Evolutionary conservation across 2,888 invertebrate genomes (phyloP), one percentile per base, ranked within the genome.

Genomic region (Gasteruption jaculator): DNA sequence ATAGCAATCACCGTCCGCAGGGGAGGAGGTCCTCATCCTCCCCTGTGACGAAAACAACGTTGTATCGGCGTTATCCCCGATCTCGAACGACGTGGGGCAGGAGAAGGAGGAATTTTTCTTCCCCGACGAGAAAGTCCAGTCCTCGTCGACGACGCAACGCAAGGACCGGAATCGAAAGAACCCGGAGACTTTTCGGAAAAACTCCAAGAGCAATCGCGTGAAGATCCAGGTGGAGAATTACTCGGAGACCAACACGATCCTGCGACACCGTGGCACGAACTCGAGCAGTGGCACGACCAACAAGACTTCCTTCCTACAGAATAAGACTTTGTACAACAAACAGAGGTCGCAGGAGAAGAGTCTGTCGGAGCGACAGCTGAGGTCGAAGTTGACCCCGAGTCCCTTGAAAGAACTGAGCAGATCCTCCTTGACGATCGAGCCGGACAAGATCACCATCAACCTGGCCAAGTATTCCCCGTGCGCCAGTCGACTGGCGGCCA

Each of bases 1-100:
- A 78, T 85, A 84, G 83, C 83, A 61, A 45, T 57, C 60, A 53
- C 61, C 63, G 41, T 57, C 58, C 55, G 56, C 60, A 55, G 63
- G 60, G 55, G 62, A 60, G 42, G 51, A 58, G 46, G 49, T 54
- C 12, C 52, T 48, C 34, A 48, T 55, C 43, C 58, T 59, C 52
- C 58, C 58, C 56, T 65, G 65, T 56, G 65, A 67, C 43, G 59
- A 61, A 48, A 62, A 65, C n/a, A n/a, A n/a, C n/a, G n/a, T n/a
- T n/a, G n/a, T n/a, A n/a, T n/a, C n/a, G n/a, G n/a, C n/a, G n/a
- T n/a, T n/a, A n/a, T 60, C 58, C 18, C 58, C 57, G 2, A 52
- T 56, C 16, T 63, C 60, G 18, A 56, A 57, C 40, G 61, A 63
- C 30, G 61, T n/a, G n/a, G n/a, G n/a, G n/a, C n/a, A n/a, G n/a